Percentiles rank a stretch among this genome's conserved stretches.
phyloP scores from a whole-genome alignment of 2,888 invertebrate species.

The Diloba caeruleocephala region DNA sequence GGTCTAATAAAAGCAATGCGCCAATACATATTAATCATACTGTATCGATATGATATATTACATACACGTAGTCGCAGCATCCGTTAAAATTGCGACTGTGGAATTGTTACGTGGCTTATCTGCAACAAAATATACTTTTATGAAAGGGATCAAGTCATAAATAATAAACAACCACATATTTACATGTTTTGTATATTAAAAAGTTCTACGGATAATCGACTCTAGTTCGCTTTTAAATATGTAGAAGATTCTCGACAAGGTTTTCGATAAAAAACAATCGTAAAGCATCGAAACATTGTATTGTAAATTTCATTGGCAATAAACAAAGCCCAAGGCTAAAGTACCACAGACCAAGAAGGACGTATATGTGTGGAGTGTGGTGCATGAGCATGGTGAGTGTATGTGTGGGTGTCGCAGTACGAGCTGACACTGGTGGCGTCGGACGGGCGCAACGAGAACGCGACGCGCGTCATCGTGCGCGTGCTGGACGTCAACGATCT shows the following conservation, averaged over 20 bases:
- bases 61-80: slow-evolving; percentile 59
- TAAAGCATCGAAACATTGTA: background rate
- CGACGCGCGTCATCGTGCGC: slow-evolving; percentile 94
- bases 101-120: slow-evolving; percentile 66
- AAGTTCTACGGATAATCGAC: slow-evolving; percentile 39
- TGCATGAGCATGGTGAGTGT: slow-evolving; percentile 86
- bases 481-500: slow-evolving; percentile 97
- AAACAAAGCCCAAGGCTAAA: slow-evolving; percentile 1
- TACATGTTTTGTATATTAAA: slow-evolving; percentile 21
- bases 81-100: slow-evolving; percentile 65
- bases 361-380: slow-evolving; percentile 29
- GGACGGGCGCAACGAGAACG: slow-evolving; percentile 96
- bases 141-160: slow-evolving; percentile 51
- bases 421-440: slow-evolving; percentile 96
- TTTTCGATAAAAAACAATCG: slow-evolving; percentile 1
- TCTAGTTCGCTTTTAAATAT: slow-evolving; percentile 6
- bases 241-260: slow-evolving; percentile 2
- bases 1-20: slow-evolving; percentile 59
- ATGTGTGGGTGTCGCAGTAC: slow-evolving; percentile 91
- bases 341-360: slow-evolving; percentile 3
- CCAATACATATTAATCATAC: slow-evolving; percentile 62
- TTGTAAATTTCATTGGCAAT: background rate
- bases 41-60: slow-evolving; percentile 72
- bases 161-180: slow-evolving; percentile 45
- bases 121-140: slow-evolving; percentile 63